A percentile compares a stretch with the other conserved stretches of the same genome.
Evolutionary conservation across 1,140 invertebrate species (phyloP).

Genomic region (Choristoneura fumiferana): DNA sequence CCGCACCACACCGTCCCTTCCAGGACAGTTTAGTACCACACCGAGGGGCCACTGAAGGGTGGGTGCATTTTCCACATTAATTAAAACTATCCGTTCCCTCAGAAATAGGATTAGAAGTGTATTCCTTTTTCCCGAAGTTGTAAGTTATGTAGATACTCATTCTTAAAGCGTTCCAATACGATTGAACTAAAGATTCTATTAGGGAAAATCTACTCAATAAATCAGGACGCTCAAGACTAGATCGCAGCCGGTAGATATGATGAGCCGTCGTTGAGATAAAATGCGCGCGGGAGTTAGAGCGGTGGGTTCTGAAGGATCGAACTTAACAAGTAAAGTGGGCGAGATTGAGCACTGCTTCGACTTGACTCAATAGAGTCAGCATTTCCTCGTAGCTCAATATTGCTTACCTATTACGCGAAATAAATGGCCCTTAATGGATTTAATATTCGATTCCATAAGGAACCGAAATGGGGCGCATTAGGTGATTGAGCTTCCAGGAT

Average conservation of each 20-base stretch:
- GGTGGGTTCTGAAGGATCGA: slow-evolving; percentile 38
- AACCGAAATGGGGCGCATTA: slow-evolving; percentile 37
- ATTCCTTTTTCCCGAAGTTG: too few species aligned
- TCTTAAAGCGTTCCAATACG: slow-evolving; percentile 27
- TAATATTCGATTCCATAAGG: slow-evolving; percentile 27
- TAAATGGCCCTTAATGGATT: too few species aligned
- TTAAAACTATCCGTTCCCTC: too few species aligned
- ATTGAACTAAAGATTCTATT: slow-evolving; percentile 25
- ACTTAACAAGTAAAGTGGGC: slow-evolving; percentile 38
- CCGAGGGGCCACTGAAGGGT: slow-evolving; percentile 34
- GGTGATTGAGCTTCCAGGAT: slow-evolving; percentile 36
- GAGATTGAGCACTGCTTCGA: slow-evolving; percentile 45
- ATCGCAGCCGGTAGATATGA: slow-evolving; percentile 22
- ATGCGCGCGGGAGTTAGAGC: slow-evolving; percentile 59
- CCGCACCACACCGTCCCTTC: slow-evolving; percentile 26
- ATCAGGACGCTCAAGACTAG: not conserved
- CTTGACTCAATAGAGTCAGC: slow-evolving; percentile 36
- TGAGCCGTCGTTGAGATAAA: slow-evolving; percentile 45
- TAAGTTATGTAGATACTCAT: slow-evolving; percentile 25
- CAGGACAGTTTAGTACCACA: slow-evolving; percentile 28
- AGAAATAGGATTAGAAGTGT: too few species aligned
- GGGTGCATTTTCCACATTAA: not conserved
- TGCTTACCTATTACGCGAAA: too few species aligned
- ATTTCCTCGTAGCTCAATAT: slow-evolving; percentile 41
- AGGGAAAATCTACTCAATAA: slow-evolving; percentile 11